Evolutionary conservation across 23 tunicate species (phyloP), one percentile per base, ranked within the genome.

Genomic region (Trididemnum clinides): DNA sequence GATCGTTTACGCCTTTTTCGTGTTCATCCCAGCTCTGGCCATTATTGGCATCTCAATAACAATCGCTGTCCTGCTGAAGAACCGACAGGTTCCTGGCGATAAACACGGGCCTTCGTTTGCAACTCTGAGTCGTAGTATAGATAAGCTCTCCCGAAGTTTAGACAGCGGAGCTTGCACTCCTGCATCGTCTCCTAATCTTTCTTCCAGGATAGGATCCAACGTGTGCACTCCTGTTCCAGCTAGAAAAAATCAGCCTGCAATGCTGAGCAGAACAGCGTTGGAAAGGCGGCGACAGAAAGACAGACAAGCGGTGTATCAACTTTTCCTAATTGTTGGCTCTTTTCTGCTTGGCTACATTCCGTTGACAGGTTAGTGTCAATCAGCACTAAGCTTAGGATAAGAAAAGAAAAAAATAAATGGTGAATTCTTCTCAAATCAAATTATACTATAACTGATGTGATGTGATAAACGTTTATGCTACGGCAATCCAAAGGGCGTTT

Each of bases 261-360:
- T 44, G 58, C 5, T 38, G 3, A 20, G 10, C 57, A 37, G 80
- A 20, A 37, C 57, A n/a, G 80, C 80, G 20, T 21, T 44, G 29
- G 31, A 74, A 22, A 74, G 80, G 22, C 57, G 87, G 33, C 19
- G 87, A 1, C 27, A 50, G 29, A 83, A 83, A 64, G 87, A 83
- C 64, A 83, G 28, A 49, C 78, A 44, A 37, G 71, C 71, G 6
- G 35, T 83, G 5, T 20, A 39, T 12, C 87, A 83, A 70, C 77
- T 83, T 57, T 66, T 83, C 19, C 77, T 83, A n/a, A 83, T 83
- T 44, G 87, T 83, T 18, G 79, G 79, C 20, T 83, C 87, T 5
- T 83, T 83, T 83, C 79, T 83, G 3, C 23, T 83, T 3, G 87
- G 87, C 22, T 83, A 83, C 25, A 51, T 66, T 38, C 87, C 87